Conservation (phyloP, 2,888 invertebrate genomes). For the Danaus chrysippus region DNA sequence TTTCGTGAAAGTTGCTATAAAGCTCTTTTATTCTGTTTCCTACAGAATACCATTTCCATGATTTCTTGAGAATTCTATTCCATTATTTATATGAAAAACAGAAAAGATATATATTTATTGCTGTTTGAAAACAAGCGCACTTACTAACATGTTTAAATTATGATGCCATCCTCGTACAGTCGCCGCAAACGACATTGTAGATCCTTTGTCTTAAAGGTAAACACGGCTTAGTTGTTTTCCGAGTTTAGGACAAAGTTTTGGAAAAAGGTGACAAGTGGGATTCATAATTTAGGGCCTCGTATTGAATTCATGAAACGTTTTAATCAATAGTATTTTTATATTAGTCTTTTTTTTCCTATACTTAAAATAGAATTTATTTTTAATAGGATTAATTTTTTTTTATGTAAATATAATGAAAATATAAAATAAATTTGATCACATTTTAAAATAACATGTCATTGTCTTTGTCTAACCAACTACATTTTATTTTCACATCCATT, state of each 20-base stretch:
- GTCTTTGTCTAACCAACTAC: background rate
- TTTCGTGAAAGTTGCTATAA: background rate
- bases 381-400: too few species aligned
- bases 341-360: too few species aligned
- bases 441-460: background rate
- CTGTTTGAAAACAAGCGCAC: slow-evolving; percentile 6
- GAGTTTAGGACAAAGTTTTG: slow-evolving; percentile 18
- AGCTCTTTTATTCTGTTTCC: background rate
- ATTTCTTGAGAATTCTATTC: background rate
- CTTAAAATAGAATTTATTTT: too few species aligned
- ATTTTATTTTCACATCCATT: background rate
- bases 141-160: slow-evolving; percentile 9
- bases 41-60: background rate
- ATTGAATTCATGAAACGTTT: background rate
- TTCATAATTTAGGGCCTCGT: slow-evolving; percentile 8
- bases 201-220: slow-evolving; percentile 17
- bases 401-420: too few species aligned
- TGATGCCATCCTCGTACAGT: slow-evolving; percentile 3
- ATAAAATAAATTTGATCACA: too few species aligned
- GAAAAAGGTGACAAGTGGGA: slow-evolving; percentile 23
- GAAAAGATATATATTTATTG: background rate
- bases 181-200: slow-evolving; percentile 11
- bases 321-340: background rate
- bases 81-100: slow-evolving; percentile 3
- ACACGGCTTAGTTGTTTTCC: slow-evolving; percentile 25